Evolutionary conservation across 2,113 vertebrate genomes (phyloP).

Genomic region (Vireo altiloquus): DNA sequence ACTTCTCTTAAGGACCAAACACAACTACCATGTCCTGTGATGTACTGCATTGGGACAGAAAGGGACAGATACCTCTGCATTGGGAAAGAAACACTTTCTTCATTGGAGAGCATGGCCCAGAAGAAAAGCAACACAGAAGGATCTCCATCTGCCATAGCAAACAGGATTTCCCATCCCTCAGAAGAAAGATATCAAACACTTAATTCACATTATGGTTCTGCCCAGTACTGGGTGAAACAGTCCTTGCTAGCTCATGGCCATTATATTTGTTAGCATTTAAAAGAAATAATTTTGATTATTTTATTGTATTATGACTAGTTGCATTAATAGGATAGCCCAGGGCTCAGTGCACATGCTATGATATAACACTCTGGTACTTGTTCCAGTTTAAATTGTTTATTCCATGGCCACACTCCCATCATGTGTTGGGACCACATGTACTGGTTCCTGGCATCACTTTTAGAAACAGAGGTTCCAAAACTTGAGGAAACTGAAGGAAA

Average conservation of each 20-base stretch:
- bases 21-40: background rate
- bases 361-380: background rate
- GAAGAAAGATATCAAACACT: background rate
- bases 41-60: background rate
- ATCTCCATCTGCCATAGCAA: background rate
- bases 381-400: background rate
- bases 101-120: background rate
- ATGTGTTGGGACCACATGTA: background rate
- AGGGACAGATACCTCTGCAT: background rate
- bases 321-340: background rate
- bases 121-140: background rate
- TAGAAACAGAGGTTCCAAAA: background rate
- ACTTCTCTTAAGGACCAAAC: background rate
- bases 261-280: background rate
- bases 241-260: background rate
- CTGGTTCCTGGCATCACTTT: background rate
- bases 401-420: background rate
- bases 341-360: accelerated
- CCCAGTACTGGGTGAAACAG: background rate
- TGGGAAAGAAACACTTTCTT: background rate
- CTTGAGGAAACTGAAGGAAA: background rate
- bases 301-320: background rate
- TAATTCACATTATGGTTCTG: background rate
- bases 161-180: background rate
- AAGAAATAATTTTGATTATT: background rate